These are phyloP conservation scores for Tineola bisselliella DNA, from an alignment of 2,888 invertebrate genomes.

Conservation along the genomic window DNA sequence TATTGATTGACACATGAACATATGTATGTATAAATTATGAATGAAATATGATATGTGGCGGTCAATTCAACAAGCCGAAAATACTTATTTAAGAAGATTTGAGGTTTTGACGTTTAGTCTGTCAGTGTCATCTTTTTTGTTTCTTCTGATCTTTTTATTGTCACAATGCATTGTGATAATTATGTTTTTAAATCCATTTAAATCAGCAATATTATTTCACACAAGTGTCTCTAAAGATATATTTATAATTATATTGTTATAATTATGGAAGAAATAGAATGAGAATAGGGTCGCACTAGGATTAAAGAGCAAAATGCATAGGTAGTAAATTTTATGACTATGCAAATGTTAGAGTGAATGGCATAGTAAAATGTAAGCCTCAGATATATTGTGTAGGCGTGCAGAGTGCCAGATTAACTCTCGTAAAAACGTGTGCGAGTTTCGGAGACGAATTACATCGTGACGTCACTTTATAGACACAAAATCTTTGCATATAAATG, in stretches of 20 bases:
- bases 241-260: not conserved
- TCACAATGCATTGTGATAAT: too few species aligned
- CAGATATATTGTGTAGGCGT: constrained; percentile 33
- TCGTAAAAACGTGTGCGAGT: constrained; percentile 14
- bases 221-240: too few species aligned
- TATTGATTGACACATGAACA: too few species aligned
- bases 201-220: too few species aligned
- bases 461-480: not conserved
- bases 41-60: too few species aligned
- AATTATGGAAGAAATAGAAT: not conserved
- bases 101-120: too few species aligned
- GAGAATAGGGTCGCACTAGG: constrained; percentile 27
- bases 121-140: too few species aligned
- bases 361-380: constrained; percentile 50
- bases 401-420: constrained; percentile 17
- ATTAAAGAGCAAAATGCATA: constrained; percentile 58
- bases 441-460: constrained; percentile 4
- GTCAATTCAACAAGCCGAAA: too few species aligned
- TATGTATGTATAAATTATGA: too few species aligned
- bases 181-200: too few species aligned
- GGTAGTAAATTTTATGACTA: constrained; percentile 62
- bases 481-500: not conserved
- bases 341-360: constrained; percentile 54
- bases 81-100: too few species aligned
- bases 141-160: too few species aligned